Percentiles rank a stretch among this genome's conserved stretches.
Conservation (phyloP, 2,113 vertebrate species). For the Anseranas semipalmata region DNA sequence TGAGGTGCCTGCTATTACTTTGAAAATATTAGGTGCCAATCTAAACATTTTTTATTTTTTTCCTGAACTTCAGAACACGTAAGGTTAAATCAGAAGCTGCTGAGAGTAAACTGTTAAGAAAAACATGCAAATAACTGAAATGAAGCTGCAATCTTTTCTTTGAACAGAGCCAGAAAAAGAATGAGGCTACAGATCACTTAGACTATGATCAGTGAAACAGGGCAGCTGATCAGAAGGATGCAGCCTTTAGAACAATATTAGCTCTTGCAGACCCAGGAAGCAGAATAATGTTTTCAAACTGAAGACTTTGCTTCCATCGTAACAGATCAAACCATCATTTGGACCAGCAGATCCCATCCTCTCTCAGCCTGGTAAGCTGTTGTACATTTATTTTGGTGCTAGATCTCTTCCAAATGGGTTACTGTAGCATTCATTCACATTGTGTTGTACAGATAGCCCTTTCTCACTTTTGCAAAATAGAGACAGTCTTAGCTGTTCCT, state of each 20-base stretch:
- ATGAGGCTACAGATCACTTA: slow-evolving; percentile 17
- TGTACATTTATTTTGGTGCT: slow-evolving; percentile 21
- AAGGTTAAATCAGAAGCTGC: slow-evolving; percentile 27
- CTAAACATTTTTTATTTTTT: slow-evolving; percentile 3
- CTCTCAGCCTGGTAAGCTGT: slow-evolving; percentile 34
- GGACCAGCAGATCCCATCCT: slow-evolving; percentile 19
- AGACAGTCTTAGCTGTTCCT: not conserved
- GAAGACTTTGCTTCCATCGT: not conserved
- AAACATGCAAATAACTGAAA: slow-evolving; percentile 12
- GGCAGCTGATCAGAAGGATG: slow-evolving; percentile 45
- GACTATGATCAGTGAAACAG: slow-evolving; percentile 5
- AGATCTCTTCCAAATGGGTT: slow-evolving; percentile 8
- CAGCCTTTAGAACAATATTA: slow-evolving; percentile 26
- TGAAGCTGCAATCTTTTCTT: slow-evolving; percentile 18
- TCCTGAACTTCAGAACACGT: not conserved
- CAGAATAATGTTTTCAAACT: slow-evolving; percentile 34
- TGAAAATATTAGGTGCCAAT: not conserved
- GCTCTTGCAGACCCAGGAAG: slow-evolving; percentile 28
- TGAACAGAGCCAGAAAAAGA: slow-evolving; percentile 25
- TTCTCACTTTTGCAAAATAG: slow-evolving; percentile 11
- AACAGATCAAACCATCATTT: slow-evolving; percentile 2
- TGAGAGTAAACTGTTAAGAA: not conserved
- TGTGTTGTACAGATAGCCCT: not conserved
- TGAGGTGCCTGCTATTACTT: slow-evolving; percentile 38
- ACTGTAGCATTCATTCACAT: not conserved